Evolutionary conservation across 2,888 invertebrate species (phyloP).

Genomic region (Esperia sulphurella): DNA sequence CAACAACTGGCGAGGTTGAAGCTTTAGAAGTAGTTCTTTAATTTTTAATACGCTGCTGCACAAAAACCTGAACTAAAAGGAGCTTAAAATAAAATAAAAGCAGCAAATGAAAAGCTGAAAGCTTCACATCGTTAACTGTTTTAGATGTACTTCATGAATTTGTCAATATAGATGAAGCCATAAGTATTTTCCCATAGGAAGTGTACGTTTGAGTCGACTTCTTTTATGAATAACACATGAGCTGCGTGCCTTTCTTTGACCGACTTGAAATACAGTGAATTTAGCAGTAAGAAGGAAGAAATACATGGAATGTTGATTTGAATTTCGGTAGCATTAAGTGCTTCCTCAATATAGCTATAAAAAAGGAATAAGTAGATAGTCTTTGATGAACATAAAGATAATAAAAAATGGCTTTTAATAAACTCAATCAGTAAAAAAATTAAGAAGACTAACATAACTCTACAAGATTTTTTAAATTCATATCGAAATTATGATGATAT

Average conservation of each 20-base stretch:
- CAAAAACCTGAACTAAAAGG: too few relatives aligned
- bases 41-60: too few relatives aligned
- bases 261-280: slow-evolving; percentile 38
- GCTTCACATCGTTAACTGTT: background rate
- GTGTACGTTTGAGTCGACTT: slow-evolving; percentile 22
- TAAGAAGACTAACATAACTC: too few relatives aligned
- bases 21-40: too few relatives aligned
- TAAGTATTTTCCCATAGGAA: slow-evolving; percentile 9
- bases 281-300: slow-evolving; percentile 27
- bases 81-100: background rate
- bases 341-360: background rate
- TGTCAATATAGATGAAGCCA: slow-evolving; percentile 10
- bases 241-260: slow-evolving; percentile 42
- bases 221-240: slow-evolving; percentile 51
- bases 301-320: background rate
- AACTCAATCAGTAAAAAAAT: too few relatives aligned
- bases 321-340: background rate
- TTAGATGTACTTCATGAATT: background rate
- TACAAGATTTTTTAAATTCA: too few relatives aligned
- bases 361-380: too few relatives aligned
- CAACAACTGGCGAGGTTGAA: too few relatives aligned
- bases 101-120: background rate
- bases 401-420: too few relatives aligned
- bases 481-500: too few relatives aligned
- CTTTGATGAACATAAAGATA: too few relatives aligned